A percentile compares a stretch with the other conserved stretches of the same genome.
These are phyloP conservation scores for Heliconius hermathena DNA, from an alignment of 1,140 invertebrate genomes.

Conservation along the genomic window DNA sequence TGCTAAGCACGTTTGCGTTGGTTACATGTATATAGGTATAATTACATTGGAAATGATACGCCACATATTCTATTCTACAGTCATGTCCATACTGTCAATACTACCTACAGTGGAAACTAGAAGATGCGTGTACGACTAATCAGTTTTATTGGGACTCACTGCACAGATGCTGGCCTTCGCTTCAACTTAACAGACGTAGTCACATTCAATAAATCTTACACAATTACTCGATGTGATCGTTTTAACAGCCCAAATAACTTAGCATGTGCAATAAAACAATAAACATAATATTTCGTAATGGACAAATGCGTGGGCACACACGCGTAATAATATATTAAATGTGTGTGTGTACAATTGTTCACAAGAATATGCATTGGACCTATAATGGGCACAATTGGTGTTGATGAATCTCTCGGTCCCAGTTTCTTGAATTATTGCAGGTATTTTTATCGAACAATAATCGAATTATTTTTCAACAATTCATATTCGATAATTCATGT, in stretches of 20 bases:
- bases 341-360: slow-evolving; percentile 10
- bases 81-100: neutral
- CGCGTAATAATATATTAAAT: neutral
- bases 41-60: slow-evolving; percentile 37
- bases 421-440: neutral
- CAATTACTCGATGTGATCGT: slow-evolving; percentile 42
- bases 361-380: neutral
- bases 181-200: slow-evolving; percentile 41
- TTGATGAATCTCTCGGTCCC: neutral
- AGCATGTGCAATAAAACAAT: slow-evolving; percentile 45
- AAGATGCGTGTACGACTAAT: slow-evolving; percentile 40
- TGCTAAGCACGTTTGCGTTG: slow-evolving; percentile 40
- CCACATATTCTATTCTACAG: slow-evolving; percentile 22
- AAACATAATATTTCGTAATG: slow-evolving; percentile 41
- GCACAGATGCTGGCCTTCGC: slow-evolving; percentile 43
- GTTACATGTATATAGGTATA: slow-evolving; percentile 6
- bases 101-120: slow-evolving; percentile 32
- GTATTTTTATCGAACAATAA: neutral
- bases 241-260: slow-evolving; percentile 46
- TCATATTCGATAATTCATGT: neutral
- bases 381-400: slow-evolving; percentile 14
- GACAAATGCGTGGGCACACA: slow-evolving; percentile 33
- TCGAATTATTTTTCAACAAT: neutral
- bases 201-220: slow-evolving; percentile 43
- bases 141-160: slow-evolving; percentile 37